Evolutionary conservation across 2,797 vertebrate species (phyloP).

Genomic region (Florisuga fusca): DNA sequence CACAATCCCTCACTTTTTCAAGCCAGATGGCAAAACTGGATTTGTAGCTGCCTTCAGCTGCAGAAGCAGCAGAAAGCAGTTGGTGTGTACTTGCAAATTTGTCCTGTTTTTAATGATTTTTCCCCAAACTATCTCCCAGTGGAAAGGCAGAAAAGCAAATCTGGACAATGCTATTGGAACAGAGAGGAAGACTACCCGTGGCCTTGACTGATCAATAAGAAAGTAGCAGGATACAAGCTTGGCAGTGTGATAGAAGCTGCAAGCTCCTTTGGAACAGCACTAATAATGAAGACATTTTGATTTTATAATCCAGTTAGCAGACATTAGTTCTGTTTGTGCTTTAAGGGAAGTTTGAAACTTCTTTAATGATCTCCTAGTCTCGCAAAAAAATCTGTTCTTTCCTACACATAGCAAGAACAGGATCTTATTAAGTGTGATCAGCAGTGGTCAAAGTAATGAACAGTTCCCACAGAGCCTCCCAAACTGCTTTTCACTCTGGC

Average conservation of each 20-base stretch:
- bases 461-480: not conserved
- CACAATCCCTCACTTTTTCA: conserved; percentile 6
- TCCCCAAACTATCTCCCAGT: not conserved
- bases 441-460: conserved; percentile 45
- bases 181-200: not conserved
- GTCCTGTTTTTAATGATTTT: not conserved
- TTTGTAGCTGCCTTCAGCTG: not conserved
- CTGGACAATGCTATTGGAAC: not conserved
- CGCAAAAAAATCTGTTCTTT: conserved; percentile 39
- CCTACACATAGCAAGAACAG: not conserved
- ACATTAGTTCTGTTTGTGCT: conserved; percentile 6
- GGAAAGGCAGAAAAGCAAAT: conserved; percentile 8
- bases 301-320: conserved; percentile 56
- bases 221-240: conserved; percentile 4
- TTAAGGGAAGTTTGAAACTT: conserved; percentile 1
- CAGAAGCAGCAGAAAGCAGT: not conserved
- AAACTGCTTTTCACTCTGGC: not conserved
- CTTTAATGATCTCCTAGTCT: not conserved
- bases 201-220: conserved; percentile 9
- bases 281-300: conserved; percentile 18
- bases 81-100: not conserved
- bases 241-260: not conserved
- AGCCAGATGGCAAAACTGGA: conserved; percentile 36
- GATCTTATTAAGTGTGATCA: conserved; percentile 39
- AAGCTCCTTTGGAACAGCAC: not conserved